These are phyloP conservation scores for Polypedilum pembai DNA, from an alignment of 1,140 invertebrate genomes.

Conservation along the genomic window DNA sequence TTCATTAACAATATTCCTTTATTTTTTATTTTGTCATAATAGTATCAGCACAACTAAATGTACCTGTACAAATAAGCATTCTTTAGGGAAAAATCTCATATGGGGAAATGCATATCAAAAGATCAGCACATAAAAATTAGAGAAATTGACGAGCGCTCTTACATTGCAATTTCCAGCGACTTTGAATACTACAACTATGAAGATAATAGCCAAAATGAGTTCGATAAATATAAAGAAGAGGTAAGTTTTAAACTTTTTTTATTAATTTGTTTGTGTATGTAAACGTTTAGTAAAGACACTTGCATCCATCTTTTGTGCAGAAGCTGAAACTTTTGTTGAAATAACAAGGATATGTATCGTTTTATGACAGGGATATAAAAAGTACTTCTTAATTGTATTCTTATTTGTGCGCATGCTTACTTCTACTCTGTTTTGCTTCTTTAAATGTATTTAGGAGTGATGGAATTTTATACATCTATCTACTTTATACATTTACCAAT, in stretches of 20 bases:
- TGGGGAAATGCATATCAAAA: conserved; percentile 23
- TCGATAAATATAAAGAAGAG: not conserved
- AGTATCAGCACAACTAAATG: no score
- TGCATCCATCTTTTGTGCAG: no score
- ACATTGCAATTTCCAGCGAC: not conserved
- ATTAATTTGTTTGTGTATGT: not conserved
- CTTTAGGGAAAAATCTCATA: not conserved
- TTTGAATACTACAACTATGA: conserved; percentile 9
- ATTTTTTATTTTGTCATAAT: no score
- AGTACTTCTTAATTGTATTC: no score
- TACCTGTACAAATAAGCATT: not conserved
- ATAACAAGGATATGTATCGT: no score
- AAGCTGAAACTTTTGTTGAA: no score
- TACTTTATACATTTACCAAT: not conserved
- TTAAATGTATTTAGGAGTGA: not conserved
- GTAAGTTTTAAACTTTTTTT: not conserved
- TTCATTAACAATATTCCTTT: no score
- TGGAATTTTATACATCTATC: not conserved
- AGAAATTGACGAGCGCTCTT: conserved; percentile 19
- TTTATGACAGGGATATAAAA: no score
- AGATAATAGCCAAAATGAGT: not conserved
- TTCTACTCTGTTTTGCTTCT: not conserved
- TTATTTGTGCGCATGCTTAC: not conserved
- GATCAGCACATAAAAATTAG: conserved; percentile 14
- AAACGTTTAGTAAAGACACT: no score